Conservation (phyloP, 2,113 vertebrate species). For the Labeo catla region DNA sequence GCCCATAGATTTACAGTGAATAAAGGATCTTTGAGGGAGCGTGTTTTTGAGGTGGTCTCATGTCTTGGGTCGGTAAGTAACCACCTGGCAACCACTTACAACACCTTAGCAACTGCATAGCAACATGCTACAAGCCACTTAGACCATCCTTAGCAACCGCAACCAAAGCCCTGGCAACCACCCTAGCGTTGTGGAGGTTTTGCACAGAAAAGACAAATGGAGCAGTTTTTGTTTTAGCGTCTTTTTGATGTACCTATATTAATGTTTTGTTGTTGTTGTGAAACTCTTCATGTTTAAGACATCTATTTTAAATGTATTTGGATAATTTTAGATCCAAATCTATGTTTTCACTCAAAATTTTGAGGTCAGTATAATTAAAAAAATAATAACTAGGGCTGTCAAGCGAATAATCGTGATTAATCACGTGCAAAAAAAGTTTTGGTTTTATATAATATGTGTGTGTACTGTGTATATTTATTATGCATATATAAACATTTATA, state of each 20-base stretch:
- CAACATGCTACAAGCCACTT: slow-evolving; percentile 26
- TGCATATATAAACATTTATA: no score
- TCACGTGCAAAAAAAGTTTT: no score
- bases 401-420: no score
- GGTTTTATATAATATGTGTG: no score
- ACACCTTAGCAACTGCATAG: slow-evolving; percentile 32
- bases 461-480: no score
- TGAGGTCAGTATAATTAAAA: no score
- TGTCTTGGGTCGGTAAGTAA: slow-evolving; percentile 19
- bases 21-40: not conserved
- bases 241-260: no score
- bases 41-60: not conserved
- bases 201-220: not conserved
- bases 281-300: no score
- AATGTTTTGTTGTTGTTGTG: no score
- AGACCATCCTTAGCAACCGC: slow-evolving; percentile 10
- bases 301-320: not conserved
- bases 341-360: no score
- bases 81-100: slow-evolving; percentile 14
- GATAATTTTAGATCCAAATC: not conserved
- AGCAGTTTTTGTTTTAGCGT: not conserved
- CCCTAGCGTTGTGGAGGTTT: not conserved
- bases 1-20: not conserved
- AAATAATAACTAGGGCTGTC: no score
- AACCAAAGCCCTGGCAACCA: slow-evolving; percentile 20